Percentiles rank a stretch among this genome's conserved stretches.
phyloP scores from a whole-genome alignment of 2,797 vertebrate species.

The Oryzias dopingdopingensis region DNA sequence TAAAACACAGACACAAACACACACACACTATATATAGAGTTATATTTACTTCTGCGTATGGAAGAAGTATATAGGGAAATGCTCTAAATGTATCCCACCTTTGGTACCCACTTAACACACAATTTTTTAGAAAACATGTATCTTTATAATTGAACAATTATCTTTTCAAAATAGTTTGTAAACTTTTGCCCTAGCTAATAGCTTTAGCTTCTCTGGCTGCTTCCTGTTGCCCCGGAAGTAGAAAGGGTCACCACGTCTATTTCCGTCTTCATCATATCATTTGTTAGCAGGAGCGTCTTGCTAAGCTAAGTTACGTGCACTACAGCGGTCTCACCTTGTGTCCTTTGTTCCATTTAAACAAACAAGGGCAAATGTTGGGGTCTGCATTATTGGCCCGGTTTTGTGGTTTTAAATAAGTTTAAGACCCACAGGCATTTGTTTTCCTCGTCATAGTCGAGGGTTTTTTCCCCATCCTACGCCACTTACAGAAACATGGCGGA shows the following conservation, averaged over 20 bases:
- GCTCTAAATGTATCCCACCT: too few relatives aligned
- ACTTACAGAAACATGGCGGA: constrained; percentile 72
- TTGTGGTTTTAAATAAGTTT: neutral
- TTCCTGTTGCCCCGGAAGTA: constrained; percentile 36
- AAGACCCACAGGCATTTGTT: too few relatives aligned
- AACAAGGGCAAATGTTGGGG: neutral
- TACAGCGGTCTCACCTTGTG: neutral
- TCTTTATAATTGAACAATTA: too few relatives aligned
- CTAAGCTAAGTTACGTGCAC: constrained; percentile 3
- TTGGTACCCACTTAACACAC: too few relatives aligned
- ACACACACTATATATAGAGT: too few relatives aligned
- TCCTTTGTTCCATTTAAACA: neutral
- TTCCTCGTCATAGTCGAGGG: constrained; percentile 1
- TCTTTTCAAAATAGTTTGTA: too few relatives aligned
- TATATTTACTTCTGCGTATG: too few relatives aligned
- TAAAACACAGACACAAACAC: too few relatives aligned
- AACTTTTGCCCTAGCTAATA: neutral
- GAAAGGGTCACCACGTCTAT: fast-evolving
- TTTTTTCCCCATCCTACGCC: constrained; percentile 15
- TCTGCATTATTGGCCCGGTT: neutral
- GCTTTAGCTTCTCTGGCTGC: neutral
- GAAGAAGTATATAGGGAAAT: too few relatives aligned
- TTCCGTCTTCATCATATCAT: constrained; percentile 34
- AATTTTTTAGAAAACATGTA: too few relatives aligned
- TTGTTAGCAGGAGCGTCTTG: constrained; percentile 18